These are phyloP conservation scores for Lycocorax pyrrhopterus DNA, from an alignment of 2,113 vertebrate genomes.

Conservation along the genomic window DNA sequence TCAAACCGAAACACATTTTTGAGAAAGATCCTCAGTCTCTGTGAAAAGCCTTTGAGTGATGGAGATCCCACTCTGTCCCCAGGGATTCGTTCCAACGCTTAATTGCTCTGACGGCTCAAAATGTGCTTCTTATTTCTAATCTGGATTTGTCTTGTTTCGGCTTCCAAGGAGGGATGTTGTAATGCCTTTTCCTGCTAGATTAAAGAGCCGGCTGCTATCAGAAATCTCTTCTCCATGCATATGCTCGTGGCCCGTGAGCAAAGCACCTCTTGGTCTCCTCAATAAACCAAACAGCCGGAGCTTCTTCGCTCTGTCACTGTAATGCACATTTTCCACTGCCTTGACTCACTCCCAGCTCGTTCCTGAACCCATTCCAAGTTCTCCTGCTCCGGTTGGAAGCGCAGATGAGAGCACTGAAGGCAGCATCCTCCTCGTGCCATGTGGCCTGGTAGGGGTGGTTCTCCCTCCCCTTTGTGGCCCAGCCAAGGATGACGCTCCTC, in stretches of 20 bases:
- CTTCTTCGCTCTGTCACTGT: slow-evolving; percentile 52
- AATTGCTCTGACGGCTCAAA: slow-evolving; percentile 63
- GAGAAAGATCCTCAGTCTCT: slow-evolving; percentile 11
- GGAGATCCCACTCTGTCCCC: slow-evolving; percentile 45
- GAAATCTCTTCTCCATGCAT: slow-evolving; percentile 42
- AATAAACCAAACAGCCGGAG: slow-evolving; percentile 56
- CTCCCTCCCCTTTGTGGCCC: neutral
- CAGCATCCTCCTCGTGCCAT: slow-evolving; percentile 6
- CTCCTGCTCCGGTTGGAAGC: slow-evolving; percentile 5
- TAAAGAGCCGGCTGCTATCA: slow-evolving; percentile 64
- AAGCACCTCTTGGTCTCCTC: slow-evolving; percentile 57
- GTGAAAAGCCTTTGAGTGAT: slow-evolving; percentile 10
- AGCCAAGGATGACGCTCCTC: neutral
- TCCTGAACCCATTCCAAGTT: slow-evolving; percentile 37
- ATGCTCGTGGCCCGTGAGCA: slow-evolving; percentile 32
- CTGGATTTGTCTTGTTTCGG: slow-evolving; percentile 58
- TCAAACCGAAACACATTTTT: neutral
- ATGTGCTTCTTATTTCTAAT: slow-evolving; percentile 63
- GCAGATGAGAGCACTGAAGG: neutral
- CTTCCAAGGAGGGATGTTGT: slow-evolving; percentile 50
- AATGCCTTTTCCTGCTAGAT: slow-evolving; percentile 66
- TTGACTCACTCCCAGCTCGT: slow-evolving; percentile 51
- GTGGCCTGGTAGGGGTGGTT: neutral
- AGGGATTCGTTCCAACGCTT: slow-evolving; percentile 25
- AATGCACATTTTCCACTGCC: slow-evolving; percentile 55